Evolutionary conservation across 1,140 invertebrate genomes (phyloP), one percentile per base, ranked within the genome.

Genomic region (Calephelis virginiensis): DNA sequence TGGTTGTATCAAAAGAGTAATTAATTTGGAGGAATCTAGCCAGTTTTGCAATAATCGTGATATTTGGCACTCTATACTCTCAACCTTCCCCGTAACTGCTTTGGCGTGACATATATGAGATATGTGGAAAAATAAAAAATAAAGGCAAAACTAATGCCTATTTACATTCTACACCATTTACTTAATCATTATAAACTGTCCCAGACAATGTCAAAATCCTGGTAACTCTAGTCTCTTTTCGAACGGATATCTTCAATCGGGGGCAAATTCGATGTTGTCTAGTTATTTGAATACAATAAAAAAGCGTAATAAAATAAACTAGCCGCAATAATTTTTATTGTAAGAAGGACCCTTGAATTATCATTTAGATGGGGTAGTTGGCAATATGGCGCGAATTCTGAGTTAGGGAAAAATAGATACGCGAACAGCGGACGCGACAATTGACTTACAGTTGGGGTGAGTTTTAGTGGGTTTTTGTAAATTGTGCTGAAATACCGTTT

Each of bases 291-390:
- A 82, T 81, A 86, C 86, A 89, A 89, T 89, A 87, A 80, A 77
- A 56, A 85, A 85, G 72, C 78, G 86, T 89, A 89, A 89, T 89
- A 89, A 89, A 87, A 86, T 89, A 87, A 89, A 89, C 83, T 85
- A 83, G 81, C 79, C 85, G 76, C 86, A 86, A 89, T 89, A 89
- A 87, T 89, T 89, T 89, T 89, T 87, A 89, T 89, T 87, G 86
- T 87, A 84, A 87, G 81, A 75, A 82, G 80, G 78, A 74, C 77
- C 80, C 79, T 78, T 78, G 84, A 83, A 89, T 89, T 89, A 89
- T 89, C 86, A 89, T 89, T 89, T 89, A 89, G 85, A 89, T 89
- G 80, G 86, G 85, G 81, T 74, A 78, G 73, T 63, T 69, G 61
- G 77, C 86, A 89, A 89, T 89, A 87, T 85, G 85, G 85, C 83